Conservation (phyloP, 2,113 vertebrate species). For the Vireo altiloquus region DNA sequence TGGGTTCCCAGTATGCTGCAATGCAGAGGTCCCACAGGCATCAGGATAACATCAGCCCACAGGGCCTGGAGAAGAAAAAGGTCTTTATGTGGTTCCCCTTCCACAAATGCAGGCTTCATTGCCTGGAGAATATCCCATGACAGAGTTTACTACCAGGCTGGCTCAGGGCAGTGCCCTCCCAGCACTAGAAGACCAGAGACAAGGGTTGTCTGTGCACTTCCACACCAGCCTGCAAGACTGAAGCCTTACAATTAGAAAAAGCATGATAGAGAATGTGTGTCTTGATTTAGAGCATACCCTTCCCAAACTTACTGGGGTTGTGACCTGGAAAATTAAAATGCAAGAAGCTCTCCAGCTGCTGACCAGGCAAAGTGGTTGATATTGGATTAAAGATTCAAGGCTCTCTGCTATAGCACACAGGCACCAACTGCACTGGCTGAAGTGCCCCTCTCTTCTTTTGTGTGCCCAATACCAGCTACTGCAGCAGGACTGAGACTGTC, state of each 20-base stretch:
- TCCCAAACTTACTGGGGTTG: neutral
- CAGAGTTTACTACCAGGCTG: neutral
- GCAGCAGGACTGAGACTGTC: neutral
- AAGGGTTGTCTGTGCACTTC: neutral
- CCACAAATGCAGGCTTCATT: neutral
- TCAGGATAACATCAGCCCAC: neutral
- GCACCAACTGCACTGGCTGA: neutral
- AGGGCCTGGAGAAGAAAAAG: neutral
- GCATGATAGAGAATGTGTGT: neutral
- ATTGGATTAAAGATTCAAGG: neutral
- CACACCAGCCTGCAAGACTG: neutral
- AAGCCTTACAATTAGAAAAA: neutral
- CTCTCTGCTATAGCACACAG: neutral
- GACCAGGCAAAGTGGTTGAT: neutral
- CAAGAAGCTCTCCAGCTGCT: neutral
- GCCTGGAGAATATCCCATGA: neutral
- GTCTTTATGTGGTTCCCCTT: neutral
- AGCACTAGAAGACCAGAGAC: neutral
- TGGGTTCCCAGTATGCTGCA: neutral
- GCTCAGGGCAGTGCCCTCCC: neutral
- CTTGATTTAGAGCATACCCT: neutral
- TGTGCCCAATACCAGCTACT: neutral
- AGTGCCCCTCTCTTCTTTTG: neutral
- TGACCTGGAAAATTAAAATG: neutral
- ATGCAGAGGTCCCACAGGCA: neutral